A percentile compares a stretch with the other conserved stretches of the same genome.
Conservation (phyloP, 2,888 invertebrate species). For the Stenurella melanura region DNA sequence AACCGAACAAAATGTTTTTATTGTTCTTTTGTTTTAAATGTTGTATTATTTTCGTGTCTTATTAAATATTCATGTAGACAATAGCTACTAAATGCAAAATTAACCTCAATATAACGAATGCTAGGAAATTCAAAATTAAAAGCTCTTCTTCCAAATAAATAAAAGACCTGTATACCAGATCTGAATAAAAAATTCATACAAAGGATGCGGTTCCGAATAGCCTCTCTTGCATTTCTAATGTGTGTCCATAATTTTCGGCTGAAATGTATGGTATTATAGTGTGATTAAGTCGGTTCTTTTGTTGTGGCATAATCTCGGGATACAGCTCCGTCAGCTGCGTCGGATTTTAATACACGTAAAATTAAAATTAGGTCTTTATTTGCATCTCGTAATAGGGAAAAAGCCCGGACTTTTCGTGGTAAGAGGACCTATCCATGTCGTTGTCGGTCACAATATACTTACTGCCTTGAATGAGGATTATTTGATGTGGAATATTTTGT, state of each 20-base stretch:
- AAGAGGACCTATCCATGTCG: slow-evolving; percentile 28
- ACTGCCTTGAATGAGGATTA: slow-evolving; percentile 5
- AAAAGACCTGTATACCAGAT: slow-evolving; percentile 33
- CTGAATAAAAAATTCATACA: slow-evolving; percentile 27
- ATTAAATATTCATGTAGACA: background rate
- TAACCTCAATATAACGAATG: background rate
- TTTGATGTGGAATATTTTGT: background rate
- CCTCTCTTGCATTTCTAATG: slow-evolving; percentile 18
- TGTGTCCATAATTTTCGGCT: slow-evolving; percentile 63
- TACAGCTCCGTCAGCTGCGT: slow-evolving; percentile 75
- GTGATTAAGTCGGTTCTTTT: slow-evolving; percentile 71
- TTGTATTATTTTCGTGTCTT: background rate
- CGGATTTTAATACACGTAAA: slow-evolving; percentile 78
- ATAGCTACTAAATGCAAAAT: background rate
- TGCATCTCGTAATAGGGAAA: slow-evolving; percentile 78
- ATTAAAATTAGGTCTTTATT: slow-evolving; percentile 78
- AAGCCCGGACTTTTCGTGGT: slow-evolving; percentile 62
- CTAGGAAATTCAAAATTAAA: slow-evolving; percentile 1
- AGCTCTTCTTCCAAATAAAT: slow-evolving; percentile 29
- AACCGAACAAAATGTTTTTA: too few relatives aligned
- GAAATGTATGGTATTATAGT: slow-evolving; percentile 69
- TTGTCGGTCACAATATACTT: slow-evolving; percentile 24
- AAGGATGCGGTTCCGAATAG: slow-evolving; percentile 14
- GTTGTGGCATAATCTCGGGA: slow-evolving; percentile 70
- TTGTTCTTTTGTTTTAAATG: too few relatives aligned